phyloP scores from a whole-genome alignment of 2,113 vertebrate genomes.

The Cinclus mexicanus region DNA sequence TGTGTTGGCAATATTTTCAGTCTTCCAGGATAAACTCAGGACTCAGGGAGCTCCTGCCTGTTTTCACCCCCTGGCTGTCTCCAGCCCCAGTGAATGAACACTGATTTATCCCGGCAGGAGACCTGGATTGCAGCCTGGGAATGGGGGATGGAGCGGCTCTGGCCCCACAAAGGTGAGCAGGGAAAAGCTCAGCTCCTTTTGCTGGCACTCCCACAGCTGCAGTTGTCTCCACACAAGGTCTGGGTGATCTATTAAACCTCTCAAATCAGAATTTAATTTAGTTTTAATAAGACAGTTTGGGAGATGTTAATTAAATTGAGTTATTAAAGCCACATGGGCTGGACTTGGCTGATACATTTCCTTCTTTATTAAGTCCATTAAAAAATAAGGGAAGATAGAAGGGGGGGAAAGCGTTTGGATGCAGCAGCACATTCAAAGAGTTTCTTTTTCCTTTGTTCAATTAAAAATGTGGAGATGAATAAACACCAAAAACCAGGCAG shows the following conservation, averaged over 20 bases:
- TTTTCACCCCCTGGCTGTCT: neutral
- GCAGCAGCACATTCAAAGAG: neutral
- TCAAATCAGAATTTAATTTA: conserved; percentile 64
- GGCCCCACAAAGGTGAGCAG: neutral
- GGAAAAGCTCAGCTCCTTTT: conserved; percentile 7
- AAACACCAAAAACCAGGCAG: neutral
- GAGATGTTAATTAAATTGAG: conserved; percentile 65
- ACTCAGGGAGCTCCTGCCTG: neutral
- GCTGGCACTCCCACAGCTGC: conserved; percentile 36
- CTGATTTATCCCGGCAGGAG: neutral
- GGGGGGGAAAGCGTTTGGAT: accelerated
- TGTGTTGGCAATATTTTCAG: neutral
- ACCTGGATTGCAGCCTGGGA: neutral
- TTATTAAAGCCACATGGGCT: conserved; percentile 62
- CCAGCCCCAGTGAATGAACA: neutral
- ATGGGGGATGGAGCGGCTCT: neutral
- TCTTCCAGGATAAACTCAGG: neutral
- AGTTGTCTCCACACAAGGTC: conserved; percentile 42
- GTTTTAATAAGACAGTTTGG: conserved; percentile 64
- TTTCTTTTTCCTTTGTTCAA: neutral
- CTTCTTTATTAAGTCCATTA: conserved; percentile 53
- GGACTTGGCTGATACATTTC: conserved; percentile 41
- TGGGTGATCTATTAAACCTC: conserved; percentile 46
- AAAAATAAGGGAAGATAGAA: conserved; percentile 33
- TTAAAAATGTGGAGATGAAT: neutral